Evolutionary conservation across 2,797 vertebrate genomes (phyloP).

Genomic region (Cheirogaleus major): DNA sequence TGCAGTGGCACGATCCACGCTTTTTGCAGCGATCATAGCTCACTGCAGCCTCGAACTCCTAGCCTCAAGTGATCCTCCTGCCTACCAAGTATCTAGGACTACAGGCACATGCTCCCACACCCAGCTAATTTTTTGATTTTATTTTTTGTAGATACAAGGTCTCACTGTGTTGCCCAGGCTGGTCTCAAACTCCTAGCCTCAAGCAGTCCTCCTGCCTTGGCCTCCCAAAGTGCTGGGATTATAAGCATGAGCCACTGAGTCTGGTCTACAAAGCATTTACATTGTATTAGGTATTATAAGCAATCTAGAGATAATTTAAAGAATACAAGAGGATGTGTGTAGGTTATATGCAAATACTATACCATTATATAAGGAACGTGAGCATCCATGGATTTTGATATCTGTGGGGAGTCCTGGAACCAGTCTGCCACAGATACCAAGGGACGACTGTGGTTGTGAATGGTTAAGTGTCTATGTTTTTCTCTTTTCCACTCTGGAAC

Average conservation of each 20-base stretch:
- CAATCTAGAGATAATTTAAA: background rate
- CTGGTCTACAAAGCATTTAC: background rate
- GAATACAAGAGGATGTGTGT: background rate
- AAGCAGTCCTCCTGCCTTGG: background rate
- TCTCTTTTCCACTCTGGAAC: background rate
- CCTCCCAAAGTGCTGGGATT: background rate
- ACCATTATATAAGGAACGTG: background rate
- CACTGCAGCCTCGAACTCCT: background rate
- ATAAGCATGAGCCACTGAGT: background rate
- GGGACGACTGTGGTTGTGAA: background rate
- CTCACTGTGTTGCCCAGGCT: background rate
- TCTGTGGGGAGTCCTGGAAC: background rate
- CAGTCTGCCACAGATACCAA: background rate
- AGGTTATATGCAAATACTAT: background rate
- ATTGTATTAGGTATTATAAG: background rate
- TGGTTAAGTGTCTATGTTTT: background rate
- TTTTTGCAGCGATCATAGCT: background rate
- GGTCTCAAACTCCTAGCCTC: background rate
- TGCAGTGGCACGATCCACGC: background rate
- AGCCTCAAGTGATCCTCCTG: background rate
- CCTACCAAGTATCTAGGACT: background rate
- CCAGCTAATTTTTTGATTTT: background rate
- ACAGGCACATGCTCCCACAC: background rate
- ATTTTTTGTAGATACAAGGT: background rate
- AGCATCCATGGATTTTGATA: background rate